Evolutionary conservation across 2,797 vertebrate genomes (phyloP).

Genomic region (Dromococcyx pavoninus): DNA sequence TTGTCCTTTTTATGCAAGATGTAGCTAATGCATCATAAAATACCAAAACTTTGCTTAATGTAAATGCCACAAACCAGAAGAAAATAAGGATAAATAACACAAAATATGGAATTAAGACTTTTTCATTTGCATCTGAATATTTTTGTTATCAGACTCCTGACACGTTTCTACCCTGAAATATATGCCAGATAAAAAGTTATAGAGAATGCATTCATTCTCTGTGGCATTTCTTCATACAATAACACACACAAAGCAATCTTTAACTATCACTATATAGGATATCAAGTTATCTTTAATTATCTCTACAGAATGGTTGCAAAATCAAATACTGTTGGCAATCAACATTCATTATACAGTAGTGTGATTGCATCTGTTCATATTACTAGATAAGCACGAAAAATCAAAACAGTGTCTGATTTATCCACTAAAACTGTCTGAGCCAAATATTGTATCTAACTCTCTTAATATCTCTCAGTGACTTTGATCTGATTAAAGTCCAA

Average conservation of each 20-base stretch:
- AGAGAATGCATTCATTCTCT: slow-evolving; percentile 43
- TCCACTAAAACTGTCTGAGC: slow-evolving; percentile 76
- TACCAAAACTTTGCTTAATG: background rate
- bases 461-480: slow-evolving; percentile 77
- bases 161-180: slow-evolving; percentile 20
- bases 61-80: background rate
- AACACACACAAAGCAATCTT: slow-evolving; percentile 71
- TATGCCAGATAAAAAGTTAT: slow-evolving; percentile 36
- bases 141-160: slow-evolving; percentile 24
- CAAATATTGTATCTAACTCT: slow-evolving; percentile 80
- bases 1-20: background rate
- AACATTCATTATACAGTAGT: slow-evolving; percentile 80
- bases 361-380: slow-evolving; percentile 81
- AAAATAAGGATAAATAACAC: background rate
- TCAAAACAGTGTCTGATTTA: slow-evolving; percentile 78
- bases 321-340: slow-evolving; percentile 81
- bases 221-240: slow-evolving; percentile 66
- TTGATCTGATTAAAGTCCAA: slow-evolving; percentile 83
- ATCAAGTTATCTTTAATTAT: slow-evolving; percentile 82
- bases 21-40: background rate
- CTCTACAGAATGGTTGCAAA: slow-evolving; percentile 73
- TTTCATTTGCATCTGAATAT: slow-evolving; percentile 29
- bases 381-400: slow-evolving; percentile 79
- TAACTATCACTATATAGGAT: slow-evolving; percentile 75
- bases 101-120: background rate